Conservation (phyloP, 2,888 invertebrate species). For the Harpagoxenus sublaevis region DNA sequence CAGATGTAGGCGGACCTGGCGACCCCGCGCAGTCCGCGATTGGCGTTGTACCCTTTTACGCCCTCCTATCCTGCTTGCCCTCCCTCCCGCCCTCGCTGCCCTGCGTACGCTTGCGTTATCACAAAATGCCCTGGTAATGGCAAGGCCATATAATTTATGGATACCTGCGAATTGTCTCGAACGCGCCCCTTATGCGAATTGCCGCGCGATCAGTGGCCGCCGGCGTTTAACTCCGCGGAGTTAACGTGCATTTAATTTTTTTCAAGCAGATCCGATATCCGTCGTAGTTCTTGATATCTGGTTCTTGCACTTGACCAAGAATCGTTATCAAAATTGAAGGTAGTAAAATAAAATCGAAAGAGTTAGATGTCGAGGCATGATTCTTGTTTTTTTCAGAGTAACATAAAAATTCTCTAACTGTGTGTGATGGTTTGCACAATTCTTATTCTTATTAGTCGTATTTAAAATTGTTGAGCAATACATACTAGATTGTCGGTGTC, state of each 20-base stretch:
- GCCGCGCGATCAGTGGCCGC: slow-evolving; percentile 16
- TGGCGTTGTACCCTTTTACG: slow-evolving; percentile 75
- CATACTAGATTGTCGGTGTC: background rate
- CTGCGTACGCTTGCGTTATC: slow-evolving; percentile 74
- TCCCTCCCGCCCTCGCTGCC: slow-evolving; percentile 20
- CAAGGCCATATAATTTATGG: slow-evolving; percentile 80
- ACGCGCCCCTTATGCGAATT: background rate
- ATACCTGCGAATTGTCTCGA: slow-evolving; percentile 57
- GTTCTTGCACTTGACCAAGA: background rate
- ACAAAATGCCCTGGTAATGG: slow-evolving; percentile 82
- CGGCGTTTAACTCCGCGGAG: slow-evolving; percentile 10
- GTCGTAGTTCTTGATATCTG: too few species aligned
- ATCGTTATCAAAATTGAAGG: background rate
- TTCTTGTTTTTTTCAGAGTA: background rate
- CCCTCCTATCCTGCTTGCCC: slow-evolving; percentile 53
- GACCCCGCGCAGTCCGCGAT: slow-evolving; percentile 74
- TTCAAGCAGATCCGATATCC: background rate
- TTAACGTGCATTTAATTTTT: background rate
- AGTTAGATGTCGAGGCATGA: too few species aligned
- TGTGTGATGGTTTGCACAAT: background rate
- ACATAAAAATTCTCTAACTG: background rate
- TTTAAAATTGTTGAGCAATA: background rate
- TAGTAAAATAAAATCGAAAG: background rate
- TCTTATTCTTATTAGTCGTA: background rate
- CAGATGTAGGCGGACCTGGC: slow-evolving; percentile 85